Evolutionary conservation across 2,113 vertebrate genomes (phyloP), one percentile per base, ranked within the genome.

Genomic region (Nematolebias whitei): DNA sequence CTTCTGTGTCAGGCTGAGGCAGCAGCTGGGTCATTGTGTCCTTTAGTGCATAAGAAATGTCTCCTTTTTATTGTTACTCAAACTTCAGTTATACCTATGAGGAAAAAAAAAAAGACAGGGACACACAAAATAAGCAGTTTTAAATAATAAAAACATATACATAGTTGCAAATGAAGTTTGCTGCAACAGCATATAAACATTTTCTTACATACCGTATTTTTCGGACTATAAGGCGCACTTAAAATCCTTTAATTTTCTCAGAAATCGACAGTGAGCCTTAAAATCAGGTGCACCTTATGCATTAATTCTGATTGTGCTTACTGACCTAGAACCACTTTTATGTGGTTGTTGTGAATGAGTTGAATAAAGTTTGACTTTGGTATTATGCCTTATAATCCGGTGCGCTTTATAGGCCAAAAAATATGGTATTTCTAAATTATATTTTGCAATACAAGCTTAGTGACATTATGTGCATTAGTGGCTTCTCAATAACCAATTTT

Each of bases 21-120:
- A 55, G 45, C 10, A 65, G 29, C 63, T 81, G 48, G 58, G 69
- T 80, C 78, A 66, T 54, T 81, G 64, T 68, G 72, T 88, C 86
- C 71, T 67, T 82, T 87, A 92, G 92, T 93, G 92, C 92, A 93
- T 91, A 83, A 90, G 74, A 80, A 87, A 88, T 77, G 78, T 91
- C 85, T 84, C 80, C 39, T 56, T 74, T 44, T 64, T 62, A 70
- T 49, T 58, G 77, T 74, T 63, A 55, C 61, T 22, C 39, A 44
- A 22, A 10, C 40, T 68, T 67, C 68, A 63, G n/a, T n/a, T 62
- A 7, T 63, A 68, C 85, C 88, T 90, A 41, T 43, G 12, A 48
- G 29, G 50, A 26, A 53, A 23, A 26, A 53, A 23, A 14, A 29
- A 44, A 51, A 55, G 22, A 73, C 19, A 78, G 12, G 14, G 49